Conservation (phyloP, 2,888 invertebrate species). For the Epinotia ramella region DNA sequence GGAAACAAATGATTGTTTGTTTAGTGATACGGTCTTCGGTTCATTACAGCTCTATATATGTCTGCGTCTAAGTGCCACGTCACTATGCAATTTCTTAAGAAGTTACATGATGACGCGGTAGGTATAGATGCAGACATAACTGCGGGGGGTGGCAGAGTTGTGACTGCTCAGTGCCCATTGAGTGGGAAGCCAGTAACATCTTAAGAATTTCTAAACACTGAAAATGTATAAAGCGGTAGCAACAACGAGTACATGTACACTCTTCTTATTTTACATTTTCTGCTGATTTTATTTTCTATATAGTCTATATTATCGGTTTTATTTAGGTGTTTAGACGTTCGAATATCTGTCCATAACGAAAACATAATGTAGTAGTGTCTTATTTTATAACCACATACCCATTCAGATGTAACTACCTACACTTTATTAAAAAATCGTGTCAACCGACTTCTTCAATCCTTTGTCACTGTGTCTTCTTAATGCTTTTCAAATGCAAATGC, state of each 20-base stretch:
- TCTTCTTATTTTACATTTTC: not conserved
- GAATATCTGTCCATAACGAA: not conserved
- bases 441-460: no score
- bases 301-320: no score
- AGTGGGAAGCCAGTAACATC: not conserved
- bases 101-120: not conserved
- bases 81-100: not conserved
- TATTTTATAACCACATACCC: no score
- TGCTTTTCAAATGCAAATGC: no score
- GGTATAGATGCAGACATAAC: not conserved
- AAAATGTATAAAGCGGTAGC: not conserved
- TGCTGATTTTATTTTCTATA: no score
- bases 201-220: not conserved
- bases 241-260: not conserved
- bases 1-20: constrained; percentile 56
- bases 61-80: not conserved
- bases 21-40: not conserved
- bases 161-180: not conserved
- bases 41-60: not conserved
- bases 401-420: no score
- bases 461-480: no score
- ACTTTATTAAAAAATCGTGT: no score
- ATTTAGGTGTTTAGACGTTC: no score
- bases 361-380: not conserved
- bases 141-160: not conserved